Evolutionary conservation across 2,888 invertebrate species (phyloP), one percentile per base, ranked within the genome.

Genomic region (Dasysyrphus albostriatus): DNA sequence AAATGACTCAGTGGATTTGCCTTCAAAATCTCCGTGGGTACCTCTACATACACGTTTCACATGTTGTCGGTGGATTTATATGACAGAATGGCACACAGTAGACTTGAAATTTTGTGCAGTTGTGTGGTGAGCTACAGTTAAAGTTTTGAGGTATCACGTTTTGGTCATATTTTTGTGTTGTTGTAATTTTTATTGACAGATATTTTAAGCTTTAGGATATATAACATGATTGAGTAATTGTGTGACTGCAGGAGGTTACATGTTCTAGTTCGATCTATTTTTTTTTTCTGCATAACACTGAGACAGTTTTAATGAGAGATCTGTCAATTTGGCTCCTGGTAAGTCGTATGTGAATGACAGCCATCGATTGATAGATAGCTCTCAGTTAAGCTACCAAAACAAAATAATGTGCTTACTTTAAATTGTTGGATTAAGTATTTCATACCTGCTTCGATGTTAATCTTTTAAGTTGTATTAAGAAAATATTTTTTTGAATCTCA

Each of bases 1-100:
- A 81, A 85, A 85, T 85, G 81, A 82, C 76, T 81, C 81, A 85
- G 76, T 84, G 42, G n/a, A 80, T 80, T 72, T 75, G 75, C 44
- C 69, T 81, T 65, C 37, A 54, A 63, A 24, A 75, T 81, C 10
- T 14, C 54, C 29, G 1, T 54, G 6, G 54, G 14, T 76, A 24
- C 9, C 56, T 47, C 1, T 32, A 58, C 34, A 34, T 65, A 65
- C 65, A 67, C 44, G 83, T 73, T 78, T 69, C 8, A 69, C 16
- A 42, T 69, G 65, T 58, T 77, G 59, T 14, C 67, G 19, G 34
- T 29, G 8, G 19, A 19, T 47, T 3, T 24, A 24, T 16, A 56
- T 70, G 81, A 83, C 79, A 65, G 78, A 69, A 58, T 72, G 73
- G 72, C 54, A 79, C 67, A 69, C 69, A 61, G 34, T 61, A 24